Base-by-base conservation (phyloP, 2,797 vertebrate genomes). In the Odontamblyopus lacepedii region DNA sequence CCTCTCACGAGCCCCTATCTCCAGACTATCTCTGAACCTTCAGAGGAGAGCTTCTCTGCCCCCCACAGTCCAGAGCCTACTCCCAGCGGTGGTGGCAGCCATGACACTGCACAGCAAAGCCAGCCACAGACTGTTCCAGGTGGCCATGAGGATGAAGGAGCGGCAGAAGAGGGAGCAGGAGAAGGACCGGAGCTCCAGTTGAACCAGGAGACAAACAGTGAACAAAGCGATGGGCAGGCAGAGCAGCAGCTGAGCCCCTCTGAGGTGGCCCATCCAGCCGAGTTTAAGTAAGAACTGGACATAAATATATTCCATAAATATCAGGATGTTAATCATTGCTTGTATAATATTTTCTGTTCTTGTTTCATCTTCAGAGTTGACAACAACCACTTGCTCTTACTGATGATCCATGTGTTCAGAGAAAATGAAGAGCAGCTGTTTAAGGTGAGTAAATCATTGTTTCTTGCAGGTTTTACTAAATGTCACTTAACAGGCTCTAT, bases 361-460 rank as follows among this genome's bases (percentile, higher is more conserved):
- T 65, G 67, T 7, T 4, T 83, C 0, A 68, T 16, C 74, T 0
- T 67, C 7, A 99, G 98, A 85, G 98, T 99, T 38, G 98, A 99
- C 91, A 99, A 99, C 89, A 99, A 99, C 86, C 98, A 98, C 71
- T 83, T 98, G 38, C 94, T 99, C 63, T 94, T 99, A 30, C 94
- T 99, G 78, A 99, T 99, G 98, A 97, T 99, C 84, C 97, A 99
- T 0, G 98, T 99, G 4, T 99, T 99, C 74, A 94, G 96, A 86
- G 98, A 99, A 88, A 99, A 98, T 0, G 98, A 99, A 83, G 98
- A 99, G 62, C 97, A 99, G 85, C 92, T 98, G n/a, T 96, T 95
- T 84, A 97, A 95, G 96, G 98, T 99, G 83, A 63, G 2, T 44
- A 13, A 41, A 11, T n/a, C 35, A 1, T 19, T 29, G 4, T 29